These are phyloP conservation scores for Mionectes olivaceus DNA, from an alignment of 2,797 vertebrate species.

Conservation along the genomic window DNA sequence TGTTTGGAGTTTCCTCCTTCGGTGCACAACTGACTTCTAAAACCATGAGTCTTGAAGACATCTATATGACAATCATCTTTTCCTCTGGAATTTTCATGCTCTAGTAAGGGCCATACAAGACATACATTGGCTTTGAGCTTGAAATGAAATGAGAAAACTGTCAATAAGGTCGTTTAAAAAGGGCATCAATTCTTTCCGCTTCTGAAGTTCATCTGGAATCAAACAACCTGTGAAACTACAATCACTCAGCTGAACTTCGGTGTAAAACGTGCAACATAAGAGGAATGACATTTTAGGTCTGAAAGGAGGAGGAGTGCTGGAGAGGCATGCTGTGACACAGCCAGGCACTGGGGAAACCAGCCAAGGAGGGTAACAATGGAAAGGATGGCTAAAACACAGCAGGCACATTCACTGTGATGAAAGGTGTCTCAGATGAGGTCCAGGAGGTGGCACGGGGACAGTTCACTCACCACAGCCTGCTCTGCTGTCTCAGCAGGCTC, in stretches of 20 bases:
- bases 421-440: not conserved
- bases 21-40: not conserved
- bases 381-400: not conserved
- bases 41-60: not conserved
- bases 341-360: rapidly evolving
- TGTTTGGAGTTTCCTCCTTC: not conserved
- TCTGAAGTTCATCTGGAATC: not conserved
- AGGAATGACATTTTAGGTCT: not conserved
- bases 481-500: conserved; percentile 62
- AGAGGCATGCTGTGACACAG: not conserved
- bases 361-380: not conserved
- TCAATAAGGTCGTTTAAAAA: not conserved
- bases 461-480: conserved; percentile 75
- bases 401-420: not conserved
- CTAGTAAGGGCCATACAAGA: not conserved
- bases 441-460: not conserved
- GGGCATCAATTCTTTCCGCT: not conserved
- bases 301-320: not conserved
- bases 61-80: not conserved
- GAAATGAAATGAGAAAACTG: not conserved
- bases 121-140: not conserved
- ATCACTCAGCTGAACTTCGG: not conserved
- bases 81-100: not conserved
- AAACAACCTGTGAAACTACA: not conserved
- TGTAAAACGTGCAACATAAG: not conserved